These are phyloP conservation scores for Lysiphlebus fabarum DNA, from an alignment of 1,140 invertebrate species.

Conservation along the genomic window DNA sequence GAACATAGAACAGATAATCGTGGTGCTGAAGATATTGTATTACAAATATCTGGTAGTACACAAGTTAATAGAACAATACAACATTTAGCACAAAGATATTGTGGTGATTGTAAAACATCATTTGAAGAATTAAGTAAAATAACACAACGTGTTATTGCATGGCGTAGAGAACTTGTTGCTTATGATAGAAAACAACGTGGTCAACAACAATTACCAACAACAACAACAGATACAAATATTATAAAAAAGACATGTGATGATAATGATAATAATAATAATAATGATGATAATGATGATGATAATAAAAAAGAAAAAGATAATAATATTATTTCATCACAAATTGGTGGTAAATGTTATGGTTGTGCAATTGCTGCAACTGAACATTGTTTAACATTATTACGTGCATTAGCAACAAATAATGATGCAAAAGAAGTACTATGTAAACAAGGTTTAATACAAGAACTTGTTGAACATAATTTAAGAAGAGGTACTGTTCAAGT, in stretches of 20 bases:
- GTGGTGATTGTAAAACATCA: constrained; percentile 87
- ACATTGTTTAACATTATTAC: constrained; percentile 87
- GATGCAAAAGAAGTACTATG: constrained; percentile 77
- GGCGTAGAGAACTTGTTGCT: constrained; percentile 84
- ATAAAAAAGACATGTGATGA: too few relatives aligned
- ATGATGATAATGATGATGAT: constrained; percentile 1
- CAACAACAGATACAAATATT: too few relatives aligned
- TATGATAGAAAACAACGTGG: constrained; percentile 82
- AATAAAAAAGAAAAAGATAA: constrained; percentile 1
- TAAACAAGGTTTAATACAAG: constrained; percentile 82
- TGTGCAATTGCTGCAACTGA: constrained; percentile 85
- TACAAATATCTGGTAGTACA: constrained; percentile 52
- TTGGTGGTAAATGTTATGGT: constrained; percentile 71
- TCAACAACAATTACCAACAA: constrained; percentile 15
- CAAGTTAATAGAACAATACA: constrained; percentile 84
- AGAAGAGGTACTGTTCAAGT: constrained; percentile 72
- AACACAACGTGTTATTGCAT: constrained; percentile 87
- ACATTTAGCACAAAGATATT: constrained; percentile 87
- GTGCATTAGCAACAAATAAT: constrained; percentile 84
- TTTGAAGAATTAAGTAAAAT: constrained; percentile 97
- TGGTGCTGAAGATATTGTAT: constrained; percentile 60
- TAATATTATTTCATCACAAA: constrained; percentile 22
- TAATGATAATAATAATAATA: neutral
- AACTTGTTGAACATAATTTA: constrained; percentile 88
- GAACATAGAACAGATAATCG: constrained; percentile 67